Percentiles rank a stretch among this genome's conserved stretches.
phyloP scores from a whole-genome alignment of 2,888 invertebrate species.

The Trichogramma dendrolimi region DNA sequence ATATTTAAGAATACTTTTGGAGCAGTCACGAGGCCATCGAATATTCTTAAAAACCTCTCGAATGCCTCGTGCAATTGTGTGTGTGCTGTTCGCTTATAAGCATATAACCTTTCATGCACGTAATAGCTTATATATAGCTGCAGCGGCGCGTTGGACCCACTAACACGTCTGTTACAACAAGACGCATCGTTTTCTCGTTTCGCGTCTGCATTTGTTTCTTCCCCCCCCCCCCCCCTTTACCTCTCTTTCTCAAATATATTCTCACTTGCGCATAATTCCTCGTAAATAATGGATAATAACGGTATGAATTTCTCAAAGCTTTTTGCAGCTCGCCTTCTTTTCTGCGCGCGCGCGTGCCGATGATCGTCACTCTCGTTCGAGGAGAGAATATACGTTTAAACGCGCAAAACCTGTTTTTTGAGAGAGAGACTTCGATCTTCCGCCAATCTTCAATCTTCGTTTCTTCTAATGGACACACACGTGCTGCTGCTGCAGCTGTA shows the following conservation, averaged over 20 bases:
- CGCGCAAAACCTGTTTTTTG: constrained; percentile 22
- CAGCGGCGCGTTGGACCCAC: background rate
- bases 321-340: constrained; percentile 7
- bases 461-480: too few relatives aligned
- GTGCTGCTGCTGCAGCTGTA: too few relatives aligned
- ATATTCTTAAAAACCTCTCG: too few relatives aligned
- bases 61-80: too few relatives aligned
- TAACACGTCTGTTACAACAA: background rate
- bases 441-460: too few relatives aligned
- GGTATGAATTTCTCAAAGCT: constrained; percentile 28
- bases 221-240: too few relatives aligned
- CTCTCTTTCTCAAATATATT: background rate
- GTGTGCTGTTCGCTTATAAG: too few relatives aligned
- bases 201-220: background rate
- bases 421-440: too few relatives aligned
- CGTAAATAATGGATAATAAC: constrained; percentile 32
- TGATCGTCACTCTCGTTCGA: constrained; percentile 1
- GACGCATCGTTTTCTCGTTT: background rate
- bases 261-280: constrained; percentile 20
- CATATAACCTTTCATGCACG: constrained; percentile 24
- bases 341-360: constrained; percentile 8
- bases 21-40: too few relatives aligned
- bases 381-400: background rate
- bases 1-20: too few relatives aligned
- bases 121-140: constrained; percentile 12